A percentile compares a stretch with the other conserved stretches of the same genome.
phyloP scores from a whole-genome alignment of 1,140 invertebrate species.

The Pseudomyrmex flavicornis region DNA sequence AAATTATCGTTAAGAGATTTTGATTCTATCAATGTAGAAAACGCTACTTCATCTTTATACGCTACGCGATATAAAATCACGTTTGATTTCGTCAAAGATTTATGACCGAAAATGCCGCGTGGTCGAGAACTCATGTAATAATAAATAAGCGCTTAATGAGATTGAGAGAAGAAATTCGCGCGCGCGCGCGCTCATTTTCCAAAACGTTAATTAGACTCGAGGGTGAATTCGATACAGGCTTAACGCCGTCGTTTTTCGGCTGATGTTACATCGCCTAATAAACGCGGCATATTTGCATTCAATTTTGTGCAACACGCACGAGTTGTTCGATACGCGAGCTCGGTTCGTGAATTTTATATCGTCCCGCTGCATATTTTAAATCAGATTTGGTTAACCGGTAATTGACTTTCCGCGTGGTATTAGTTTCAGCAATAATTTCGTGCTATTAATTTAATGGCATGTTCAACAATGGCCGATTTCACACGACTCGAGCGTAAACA shows the following conservation, averaged over 20 bases:
- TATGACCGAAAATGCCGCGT: neutral
- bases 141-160: constrained; percentile 10
- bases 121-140: neutral
- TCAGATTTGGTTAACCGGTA: constrained; percentile 58
- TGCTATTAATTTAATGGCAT: constrained; percentile 61
- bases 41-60: too few relatives aligned
- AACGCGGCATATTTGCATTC: constrained; percentile 34
- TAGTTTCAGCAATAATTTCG: constrained; percentile 59
- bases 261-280: constrained; percentile 25
- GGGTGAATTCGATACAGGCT: constrained; percentile 4
- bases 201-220: constrained; percentile 39
- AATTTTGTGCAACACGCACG: constrained; percentile 21
- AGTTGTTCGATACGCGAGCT: constrained; percentile 15
- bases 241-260: constrained; percentile 29
- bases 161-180: neutral
- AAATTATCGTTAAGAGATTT: too few relatives aligned
- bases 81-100: neutral
- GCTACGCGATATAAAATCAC: neutral
- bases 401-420: constrained; percentile 56
- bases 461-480: constrained; percentile 61
- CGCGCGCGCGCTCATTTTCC: neutral
- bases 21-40: too few relatives aligned
- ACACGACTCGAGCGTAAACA: constrained; percentile 55
- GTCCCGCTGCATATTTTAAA: constrained; percentile 53
- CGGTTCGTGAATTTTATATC: constrained; percentile 55